These are phyloP conservation scores for Epizoanthus rinbou DNA, from an alignment of 92 coral and sea anemone genomes.

Conservation along the genomic window DNA sequence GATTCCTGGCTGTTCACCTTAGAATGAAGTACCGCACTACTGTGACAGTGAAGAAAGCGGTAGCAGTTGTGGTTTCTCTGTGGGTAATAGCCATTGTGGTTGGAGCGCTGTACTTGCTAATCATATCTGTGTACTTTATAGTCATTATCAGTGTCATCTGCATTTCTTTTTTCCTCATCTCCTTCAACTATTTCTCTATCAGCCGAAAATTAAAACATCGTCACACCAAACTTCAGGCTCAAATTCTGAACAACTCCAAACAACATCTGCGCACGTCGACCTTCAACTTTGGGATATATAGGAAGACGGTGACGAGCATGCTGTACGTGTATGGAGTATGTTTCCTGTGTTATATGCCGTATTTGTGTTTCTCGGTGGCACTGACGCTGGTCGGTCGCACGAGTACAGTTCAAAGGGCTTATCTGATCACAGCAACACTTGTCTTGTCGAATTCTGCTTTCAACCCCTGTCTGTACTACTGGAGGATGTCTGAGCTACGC, in stretches of 20 bases:
- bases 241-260: conserved; percentile 15
- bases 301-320: conserved; percentile 60
- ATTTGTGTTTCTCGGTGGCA: conserved; percentile 53
- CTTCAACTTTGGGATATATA: conserved; percentile 60
- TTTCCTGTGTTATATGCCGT: conserved; percentile 63
- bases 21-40: conserved; percentile 48
- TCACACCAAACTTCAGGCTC: conserved; percentile 48
- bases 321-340: conserved; percentile 60
- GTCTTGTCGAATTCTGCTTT: conserved; percentile 22
- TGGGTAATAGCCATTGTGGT: conserved; percentile 57
- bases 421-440: conserved; percentile 35
- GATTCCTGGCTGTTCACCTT: conserved; percentile 56
- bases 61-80: conserved; percentile 34
- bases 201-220: conserved; percentile 54
- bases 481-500: conserved; percentile 38
- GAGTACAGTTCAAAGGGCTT: conserved; percentile 27
- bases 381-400: conserved; percentile 35
- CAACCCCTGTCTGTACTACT: conserved; percentile 39
- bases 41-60: conserved; percentile 48
- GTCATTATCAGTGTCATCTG: conserved; percentile 50
- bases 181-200: conserved; percentile 54
- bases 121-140: conserved; percentile 52
- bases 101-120: conserved; percentile 50
- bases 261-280: conserved; percentile 21
- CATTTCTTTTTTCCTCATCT: conserved; percentile 45